These are phyloP conservation scores for Hydraecia micacea DNA, from an alignment of 2,888 invertebrate species.

Conservation along the genomic window DNA sequence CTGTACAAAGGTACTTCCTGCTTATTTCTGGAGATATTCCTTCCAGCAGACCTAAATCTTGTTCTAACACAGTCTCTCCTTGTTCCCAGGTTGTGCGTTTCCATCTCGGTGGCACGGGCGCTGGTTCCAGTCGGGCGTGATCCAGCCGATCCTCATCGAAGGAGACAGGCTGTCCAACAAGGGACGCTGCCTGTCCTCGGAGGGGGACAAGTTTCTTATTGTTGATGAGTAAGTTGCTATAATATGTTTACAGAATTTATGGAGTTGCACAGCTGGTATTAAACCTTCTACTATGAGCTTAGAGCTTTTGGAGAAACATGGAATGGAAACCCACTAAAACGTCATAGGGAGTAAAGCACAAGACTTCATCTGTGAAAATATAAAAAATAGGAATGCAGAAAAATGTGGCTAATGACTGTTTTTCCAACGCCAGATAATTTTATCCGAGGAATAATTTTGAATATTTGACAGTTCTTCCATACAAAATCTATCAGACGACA, in stretches of 20 bases:
- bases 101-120: conserved; percentile 96
- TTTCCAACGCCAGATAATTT: too few relatives aligned
- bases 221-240: conserved; percentile 94
- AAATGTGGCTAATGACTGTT: too few relatives aligned
- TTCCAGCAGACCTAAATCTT: neutral
- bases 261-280: neutral
- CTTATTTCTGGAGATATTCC: neutral
- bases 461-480: too few relatives aligned
- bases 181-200: conserved; percentile 95
- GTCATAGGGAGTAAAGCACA: neutral
- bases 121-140: conserved; percentile 97
- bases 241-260: neutral
- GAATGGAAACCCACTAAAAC: neutral
- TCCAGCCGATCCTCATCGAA: conserved; percentile 95
- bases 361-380: neutral
- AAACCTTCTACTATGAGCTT: neutral
- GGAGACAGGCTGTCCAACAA: conserved; percentile 95
- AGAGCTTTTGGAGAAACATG: neutral
- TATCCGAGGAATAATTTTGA: too few relatives aligned
- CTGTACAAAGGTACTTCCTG: neutral
- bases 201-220: conserved; percentile 96
- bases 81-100: conserved; percentile 93
- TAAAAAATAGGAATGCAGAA: neutral
- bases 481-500: too few relatives aligned
- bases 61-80: conserved; percentile 36